Percentiles rank a stretch among this genome's conserved stretches.
These are phyloP conservation scores for Nephila pilipes DNA, from an alignment of 1,140 invertebrate species.

Conservation along the genomic window DNA sequence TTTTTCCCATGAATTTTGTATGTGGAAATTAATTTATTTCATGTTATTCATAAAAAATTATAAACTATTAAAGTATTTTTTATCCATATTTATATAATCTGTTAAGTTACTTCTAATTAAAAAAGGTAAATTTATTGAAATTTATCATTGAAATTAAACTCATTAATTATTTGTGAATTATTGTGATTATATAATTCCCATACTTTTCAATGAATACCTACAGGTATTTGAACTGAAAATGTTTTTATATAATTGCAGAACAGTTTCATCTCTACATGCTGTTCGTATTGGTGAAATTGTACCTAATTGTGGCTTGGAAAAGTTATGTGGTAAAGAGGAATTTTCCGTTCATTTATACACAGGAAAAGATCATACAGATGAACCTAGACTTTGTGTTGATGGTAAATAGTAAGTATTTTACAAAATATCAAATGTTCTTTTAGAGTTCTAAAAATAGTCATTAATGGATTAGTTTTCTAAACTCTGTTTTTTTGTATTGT, in stretches of 20 bases:
- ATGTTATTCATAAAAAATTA: too few relatives aligned
- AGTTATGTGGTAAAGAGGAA: constrained; percentile 80
- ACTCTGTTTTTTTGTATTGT: too few relatives aligned
- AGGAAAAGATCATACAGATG: constrained; percentile 81
- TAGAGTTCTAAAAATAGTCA: not conserved
- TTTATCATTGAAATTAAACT: not conserved
- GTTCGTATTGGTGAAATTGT: constrained; percentile 79
- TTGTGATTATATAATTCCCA: not conserved
- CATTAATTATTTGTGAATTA: not conserved
- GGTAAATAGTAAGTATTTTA: constrained; percentile 82
- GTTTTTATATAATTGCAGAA: constrained; percentile 17
- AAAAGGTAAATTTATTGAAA: not conserved
- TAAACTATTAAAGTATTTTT: too few relatives aligned
- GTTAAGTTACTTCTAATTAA: not conserved
- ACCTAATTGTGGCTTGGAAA: constrained; percentile 82
- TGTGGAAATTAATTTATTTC: too few relatives aligned
- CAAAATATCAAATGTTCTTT: not conserved
- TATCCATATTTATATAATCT: too few relatives aligned
- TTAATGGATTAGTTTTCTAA: too few relatives aligned
- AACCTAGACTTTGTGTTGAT: constrained; percentile 83
- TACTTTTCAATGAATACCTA: not conserved
- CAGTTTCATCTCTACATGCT: constrained; percentile 61
- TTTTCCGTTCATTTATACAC: constrained; percentile 83
- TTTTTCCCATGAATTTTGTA: too few relatives aligned
- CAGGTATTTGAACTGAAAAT: not conserved